Evolutionary conservation across 1,140 invertebrate species (phyloP).

Genomic region (Aplysia californica): DNA sequence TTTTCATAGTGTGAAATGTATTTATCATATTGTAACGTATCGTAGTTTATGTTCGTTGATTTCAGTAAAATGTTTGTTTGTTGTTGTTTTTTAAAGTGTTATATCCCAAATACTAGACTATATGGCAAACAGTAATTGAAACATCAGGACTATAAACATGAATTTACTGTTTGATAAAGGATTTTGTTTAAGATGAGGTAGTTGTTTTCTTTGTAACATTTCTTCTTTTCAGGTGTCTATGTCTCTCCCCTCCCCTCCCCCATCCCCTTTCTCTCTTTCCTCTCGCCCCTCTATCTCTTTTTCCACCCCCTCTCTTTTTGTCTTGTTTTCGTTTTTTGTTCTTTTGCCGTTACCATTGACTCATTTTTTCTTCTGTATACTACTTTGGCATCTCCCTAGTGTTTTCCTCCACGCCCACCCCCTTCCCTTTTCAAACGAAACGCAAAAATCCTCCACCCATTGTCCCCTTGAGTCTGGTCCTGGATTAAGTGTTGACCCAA

Average conservation of each 20-base stretch:
- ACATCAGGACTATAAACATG: no score
- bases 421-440: neutral
- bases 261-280: neutral
- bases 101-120: no score
- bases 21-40: no score
- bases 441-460: neutral
- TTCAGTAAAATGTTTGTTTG: no score
- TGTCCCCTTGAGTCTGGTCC: neutral
- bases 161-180: no score
- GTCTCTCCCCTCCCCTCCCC: neutral
- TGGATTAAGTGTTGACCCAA: neutral
- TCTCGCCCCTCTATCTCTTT: neutral
- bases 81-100: no score
- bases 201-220: no score
- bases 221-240: neutral
- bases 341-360: neutral
- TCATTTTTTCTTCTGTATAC: neutral
- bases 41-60: no score
- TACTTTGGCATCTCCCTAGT: neutral
- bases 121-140: no score
- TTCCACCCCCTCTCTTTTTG: neutral
- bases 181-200: no score
- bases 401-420: no score
- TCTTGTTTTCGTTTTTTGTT: neutral
- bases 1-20: no score